phyloP scores from a whole-genome alignment of 2,113 vertebrate genomes.

The Pluvialis apricaria region DNA sequence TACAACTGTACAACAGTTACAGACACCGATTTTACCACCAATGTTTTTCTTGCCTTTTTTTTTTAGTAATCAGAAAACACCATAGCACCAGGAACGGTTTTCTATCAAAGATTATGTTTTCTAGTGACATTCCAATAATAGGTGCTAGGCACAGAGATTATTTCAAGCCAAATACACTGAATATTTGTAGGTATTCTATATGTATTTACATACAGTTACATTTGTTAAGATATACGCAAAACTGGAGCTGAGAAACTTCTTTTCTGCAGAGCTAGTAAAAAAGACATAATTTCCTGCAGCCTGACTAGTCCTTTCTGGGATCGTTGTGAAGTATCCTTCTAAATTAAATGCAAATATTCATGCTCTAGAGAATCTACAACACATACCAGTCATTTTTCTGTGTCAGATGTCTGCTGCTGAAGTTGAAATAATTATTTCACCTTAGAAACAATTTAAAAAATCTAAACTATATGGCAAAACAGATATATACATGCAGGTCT shows the following conservation, averaged over 20 bases:
- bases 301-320: neutral
- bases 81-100: neutral
- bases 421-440: conserved; percentile 14
- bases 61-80: neutral
- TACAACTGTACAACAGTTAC: neutral
- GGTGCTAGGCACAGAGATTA: neutral
- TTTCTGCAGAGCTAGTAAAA: neutral
- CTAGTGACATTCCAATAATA: neutral
- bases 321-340: neutral
- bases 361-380: neutral
- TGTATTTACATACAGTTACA: neutral
- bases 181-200: neutral
- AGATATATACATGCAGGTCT: neutral
- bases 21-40: neutral
- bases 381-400: conserved; percentile 53
- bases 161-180: neutral
- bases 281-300: neutral
- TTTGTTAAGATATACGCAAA: neutral
- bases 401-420: conserved; percentile 17
- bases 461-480: neutral
- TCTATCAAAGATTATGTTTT: neutral
- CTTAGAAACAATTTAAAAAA: neutral
- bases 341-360: conserved; percentile 41
- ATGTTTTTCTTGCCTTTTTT: neutral
- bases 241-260: neutral